phyloP scores from a whole-genome alignment of 2,888 invertebrate species.

The Rotaria macrura region DNA sequence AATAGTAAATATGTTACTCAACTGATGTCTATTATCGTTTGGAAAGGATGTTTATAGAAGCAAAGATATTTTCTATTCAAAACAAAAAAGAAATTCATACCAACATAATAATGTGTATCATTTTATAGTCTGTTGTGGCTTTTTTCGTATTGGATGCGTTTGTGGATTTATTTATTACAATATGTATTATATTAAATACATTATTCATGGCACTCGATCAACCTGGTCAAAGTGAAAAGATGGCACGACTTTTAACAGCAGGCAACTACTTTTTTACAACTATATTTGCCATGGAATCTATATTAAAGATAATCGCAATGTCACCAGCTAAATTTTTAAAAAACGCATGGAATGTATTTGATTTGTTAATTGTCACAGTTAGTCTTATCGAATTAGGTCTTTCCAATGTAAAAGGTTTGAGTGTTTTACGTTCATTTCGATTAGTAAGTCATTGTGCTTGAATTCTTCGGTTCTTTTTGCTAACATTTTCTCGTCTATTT shows the following conservation, averaged over 20 bases:
- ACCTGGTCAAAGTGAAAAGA: slow-evolving; percentile 77
- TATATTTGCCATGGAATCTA: slow-evolving; percentile 87
- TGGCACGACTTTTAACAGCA: slow-evolving; percentile 72
- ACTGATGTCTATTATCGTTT: too few relatives aligned
- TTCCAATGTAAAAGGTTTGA: slow-evolving; percentile 77
- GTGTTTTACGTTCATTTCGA: slow-evolving; percentile 89
- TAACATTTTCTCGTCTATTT: too few relatives aligned
- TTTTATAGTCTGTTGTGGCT: background rate
- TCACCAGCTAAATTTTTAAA: slow-evolving; percentile 92
- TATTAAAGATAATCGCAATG: slow-evolving; percentile 85
- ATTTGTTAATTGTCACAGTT: slow-evolving; percentile 89
- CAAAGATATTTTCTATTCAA: too few relatives aligned
- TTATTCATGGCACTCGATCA: slow-evolving; percentile 93
- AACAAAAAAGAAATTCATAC: too few relatives aligned
- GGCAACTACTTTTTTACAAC: slow-evolving; percentile 96
- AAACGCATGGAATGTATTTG: slow-evolving; percentile 97
- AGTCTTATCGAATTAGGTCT: slow-evolving; percentile 83
- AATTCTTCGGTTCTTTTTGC: slow-evolving; percentile 34
- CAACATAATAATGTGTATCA: too few relatives aligned
- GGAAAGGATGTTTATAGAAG: too few relatives aligned
- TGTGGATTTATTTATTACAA: slow-evolving; percentile 88
- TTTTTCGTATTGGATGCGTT: slow-evolving; percentile 75
- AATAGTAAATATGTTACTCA: too few relatives aligned
- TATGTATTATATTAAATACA: slow-evolving; percentile 92
- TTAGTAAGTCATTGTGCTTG: slow-evolving; percentile 63